phyloP scores from a whole-genome alignment of 2,113 vertebrate genomes.

The Myocastor coypus region DNA sequence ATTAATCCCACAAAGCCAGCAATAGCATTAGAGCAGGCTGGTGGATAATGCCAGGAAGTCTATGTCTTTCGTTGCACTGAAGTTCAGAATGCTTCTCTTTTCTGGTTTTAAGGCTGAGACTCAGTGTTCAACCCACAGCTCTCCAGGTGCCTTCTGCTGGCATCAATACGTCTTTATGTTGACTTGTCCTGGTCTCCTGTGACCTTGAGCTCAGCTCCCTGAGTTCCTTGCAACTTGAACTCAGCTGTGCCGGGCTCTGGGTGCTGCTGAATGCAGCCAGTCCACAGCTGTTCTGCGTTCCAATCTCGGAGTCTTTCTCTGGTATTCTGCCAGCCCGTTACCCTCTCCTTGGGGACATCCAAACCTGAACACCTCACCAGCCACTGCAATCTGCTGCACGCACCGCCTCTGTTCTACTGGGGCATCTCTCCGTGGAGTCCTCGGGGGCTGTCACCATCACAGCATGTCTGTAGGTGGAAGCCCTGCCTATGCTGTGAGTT shows the following conservation, averaged over 20 bases:
- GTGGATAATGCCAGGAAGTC: neutral
- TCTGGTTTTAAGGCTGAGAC: neutral
- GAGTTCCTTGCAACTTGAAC: neutral
- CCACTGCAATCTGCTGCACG: neutral
- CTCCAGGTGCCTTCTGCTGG: neutral
- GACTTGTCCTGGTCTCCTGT: neutral
- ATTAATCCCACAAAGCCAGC: neutral
- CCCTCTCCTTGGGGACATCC: neutral
- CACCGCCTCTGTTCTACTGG: neutral
- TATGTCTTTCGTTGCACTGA: neutral
- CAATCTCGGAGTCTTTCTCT: neutral
- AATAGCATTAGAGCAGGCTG: neutral
- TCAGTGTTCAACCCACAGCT: neutral
- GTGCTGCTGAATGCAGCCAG: neutral
- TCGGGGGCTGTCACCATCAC: neutral
- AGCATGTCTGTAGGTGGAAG: neutral
- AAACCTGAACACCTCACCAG: neutral
- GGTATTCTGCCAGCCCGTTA: no score
- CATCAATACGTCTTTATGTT: neutral
- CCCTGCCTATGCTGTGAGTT: neutral
- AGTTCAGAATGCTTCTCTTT: neutral
- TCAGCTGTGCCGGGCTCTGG: neutral
- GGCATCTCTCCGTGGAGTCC: neutral
- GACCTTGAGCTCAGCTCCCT: neutral
- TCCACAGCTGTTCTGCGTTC: neutral